Evolutionary conservation across 2,113 vertebrate species (phyloP), one percentile per base, ranked within the genome.

Genomic region (Mus spicilegus): DNA sequence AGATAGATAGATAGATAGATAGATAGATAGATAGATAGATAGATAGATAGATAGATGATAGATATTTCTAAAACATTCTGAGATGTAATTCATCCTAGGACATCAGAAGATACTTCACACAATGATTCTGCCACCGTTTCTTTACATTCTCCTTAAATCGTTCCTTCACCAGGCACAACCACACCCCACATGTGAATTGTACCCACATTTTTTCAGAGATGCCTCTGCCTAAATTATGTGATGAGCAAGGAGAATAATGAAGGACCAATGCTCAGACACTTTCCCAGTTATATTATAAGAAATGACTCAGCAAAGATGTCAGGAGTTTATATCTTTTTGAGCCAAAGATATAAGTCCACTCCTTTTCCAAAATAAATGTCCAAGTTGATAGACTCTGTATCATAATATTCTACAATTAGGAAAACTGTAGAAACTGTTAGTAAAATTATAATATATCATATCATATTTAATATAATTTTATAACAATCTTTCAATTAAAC

Each of bases 231-330:
- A 24, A 85, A n/a, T 58, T 20, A 81, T 13, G 30, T 81, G 51
- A 22, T 58, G 1, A 12, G 19, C 10, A 24, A 14, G 2, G 22
- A 84, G 49, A 51, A 39, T 69, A 76, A 20, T 77, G 33, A 1
- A n/a, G 85, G 33, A 24, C 20, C 0, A 72, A 36, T 56, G 12
- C 26, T 78, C 63, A 8, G 54, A 2, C 56, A 51, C 90, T 75
- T 92, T 90, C 81, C 33, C 56, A 85, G 67, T 85, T 86, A 7
- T 17, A 42, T 73, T 80, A 54, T 69, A 92, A 81, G 65, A 91
- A 80, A 30, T 1, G 56, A 39, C 1, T 81, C 39, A 14, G 9
- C 4, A 56, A 75, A 39, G 85, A 17, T 13, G 69, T 87, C 28
- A 76, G 12, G 33, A 92, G 58, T 80, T 2, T 61, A 20, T 33